phyloP scores from a whole-genome alignment of 2,113 vertebrate genomes.

The Clarias macrocephalus region DNA sequence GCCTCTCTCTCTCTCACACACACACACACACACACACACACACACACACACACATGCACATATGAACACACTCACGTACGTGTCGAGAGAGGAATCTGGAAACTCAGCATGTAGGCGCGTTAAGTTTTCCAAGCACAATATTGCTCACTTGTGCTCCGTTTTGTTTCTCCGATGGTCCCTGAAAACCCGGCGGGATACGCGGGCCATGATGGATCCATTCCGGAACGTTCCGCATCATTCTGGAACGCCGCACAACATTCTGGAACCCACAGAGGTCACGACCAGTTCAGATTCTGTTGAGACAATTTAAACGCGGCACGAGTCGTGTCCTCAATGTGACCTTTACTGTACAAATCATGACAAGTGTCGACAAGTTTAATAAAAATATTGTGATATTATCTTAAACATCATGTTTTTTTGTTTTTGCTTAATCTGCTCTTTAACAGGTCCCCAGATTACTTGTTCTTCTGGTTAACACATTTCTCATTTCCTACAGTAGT shows the following conservation, averaged over 20 bases:
- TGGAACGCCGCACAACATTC: neutral
- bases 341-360: neutral
- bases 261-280: constrained; percentile 11
- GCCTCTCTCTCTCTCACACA: neutral
- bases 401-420: neutral
- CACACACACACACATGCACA: constrained; percentile 15
- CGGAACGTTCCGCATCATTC: constrained; percentile 26
- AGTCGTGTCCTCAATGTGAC: neutral
- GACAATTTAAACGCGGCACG: neutral
- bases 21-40: neutral
- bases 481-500: too few relatives aligned
- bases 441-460: neutral
- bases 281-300: constrained; percentile 6
- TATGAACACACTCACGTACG: neutral
- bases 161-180: constrained; percentile 12
- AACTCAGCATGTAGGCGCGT: constrained; percentile 14
- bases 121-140: constrained; percentile 37
- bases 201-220: constrained; percentile 28
- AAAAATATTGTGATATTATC: neutral
- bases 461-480: neutral
- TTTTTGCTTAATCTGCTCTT: neutral
- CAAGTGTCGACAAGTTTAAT: neutral
- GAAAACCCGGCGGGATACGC: neutral
- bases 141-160: constrained; percentile 9
- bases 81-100: constrained; percentile 14